Evolutionary conservation across 2,113 vertebrate genomes (phyloP), one percentile per base, ranked within the genome.

Genomic region (Gadus chalcogrammus): DNA sequence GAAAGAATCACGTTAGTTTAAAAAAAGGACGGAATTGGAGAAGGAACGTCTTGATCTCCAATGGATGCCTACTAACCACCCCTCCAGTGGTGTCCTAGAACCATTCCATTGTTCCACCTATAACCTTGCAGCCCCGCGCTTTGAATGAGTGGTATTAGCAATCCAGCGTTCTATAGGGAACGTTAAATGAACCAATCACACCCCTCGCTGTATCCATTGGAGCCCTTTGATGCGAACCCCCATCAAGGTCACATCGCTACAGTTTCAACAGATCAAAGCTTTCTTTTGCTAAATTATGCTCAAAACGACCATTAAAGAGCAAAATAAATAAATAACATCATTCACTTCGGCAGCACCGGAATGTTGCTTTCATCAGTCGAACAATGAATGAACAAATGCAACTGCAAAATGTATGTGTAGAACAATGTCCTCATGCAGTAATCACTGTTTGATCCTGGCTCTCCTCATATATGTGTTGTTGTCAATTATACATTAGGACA

Each of bases 301-400:
- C 75, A 84, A 82, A 85, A 83, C 84, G 82, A 87, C 83, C 84
- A 83, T 87, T 84, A 94, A 93, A 93, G 92, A 90, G 92, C 91
- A 92, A 93, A 93, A 48, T 13, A 48, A 48, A 48, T 48, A 48
- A 13, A 48, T 11, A 48, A 53, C 48, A 53, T n/a, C 38, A 53
- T 1, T 0, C 17, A 62, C 31, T 73, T 80, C 18, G 20, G 20
- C 74, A 64, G 72, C 61, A 80, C 65, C 75, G 80, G 78, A 74
- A 85, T 13, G 80, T 86, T 77, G 68, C 80, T 87, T 88, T 88
- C 76, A 88, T 85, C 73, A 31, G 38, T 72, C 72, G 58, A 79
- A 76, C 77, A n/a, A 64, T 17, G 18, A 18, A 13, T 9, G 42
- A 48, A 48, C 22, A 61, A 18, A 60, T n/a, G 58, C 58, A 20